phyloP scores from a whole-genome alignment of 2,113 vertebrate species.

The Paratilapia polleni region DNA sequence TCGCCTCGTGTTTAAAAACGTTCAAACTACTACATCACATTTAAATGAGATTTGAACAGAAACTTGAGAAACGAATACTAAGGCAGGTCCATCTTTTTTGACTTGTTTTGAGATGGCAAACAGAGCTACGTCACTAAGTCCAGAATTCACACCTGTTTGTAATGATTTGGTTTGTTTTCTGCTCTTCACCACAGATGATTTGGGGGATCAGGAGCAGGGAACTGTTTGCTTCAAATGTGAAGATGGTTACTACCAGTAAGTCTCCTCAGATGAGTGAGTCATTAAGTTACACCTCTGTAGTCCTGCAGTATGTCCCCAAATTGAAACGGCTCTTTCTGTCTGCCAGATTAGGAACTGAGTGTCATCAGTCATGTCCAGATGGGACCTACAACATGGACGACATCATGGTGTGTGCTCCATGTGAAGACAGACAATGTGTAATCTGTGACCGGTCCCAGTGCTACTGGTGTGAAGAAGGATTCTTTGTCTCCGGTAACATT shows the following conservation, averaged over 20 bases:
- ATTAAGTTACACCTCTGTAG: not conserved
- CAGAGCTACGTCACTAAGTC: not conserved
- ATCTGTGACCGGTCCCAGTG: constrained; percentile 85
- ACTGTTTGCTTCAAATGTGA: constrained; percentile 75
- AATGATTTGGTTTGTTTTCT: not conserved
- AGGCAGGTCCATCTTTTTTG: not conserved
- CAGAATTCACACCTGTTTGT: not conserved
- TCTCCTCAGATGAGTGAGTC: not conserved
- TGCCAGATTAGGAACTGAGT: constrained; percentile 82
- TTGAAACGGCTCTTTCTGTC: not conserved
- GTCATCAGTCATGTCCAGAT: constrained; percentile 86
- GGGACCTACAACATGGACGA: constrained; percentile 78
- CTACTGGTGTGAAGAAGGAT: constrained; percentile 84
- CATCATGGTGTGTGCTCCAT: constrained; percentile 76
- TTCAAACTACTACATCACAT: not conserved
- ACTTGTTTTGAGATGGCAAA: not conserved
- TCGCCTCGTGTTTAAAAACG: not conserved
- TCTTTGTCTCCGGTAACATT: constrained; percentile 83
- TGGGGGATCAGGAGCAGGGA: constrained; percentile 30
- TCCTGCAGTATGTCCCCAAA: not conserved
- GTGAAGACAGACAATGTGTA: constrained; percentile 76
- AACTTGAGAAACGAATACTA: not conserved
- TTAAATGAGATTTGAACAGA: not conserved
- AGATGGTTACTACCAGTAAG: constrained; percentile 75
- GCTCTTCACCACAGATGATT: constrained; percentile 53